Base-by-base conservation (phyloP, 2,113 vertebrate species). In the Erpornis zantholeuca region DNA sequence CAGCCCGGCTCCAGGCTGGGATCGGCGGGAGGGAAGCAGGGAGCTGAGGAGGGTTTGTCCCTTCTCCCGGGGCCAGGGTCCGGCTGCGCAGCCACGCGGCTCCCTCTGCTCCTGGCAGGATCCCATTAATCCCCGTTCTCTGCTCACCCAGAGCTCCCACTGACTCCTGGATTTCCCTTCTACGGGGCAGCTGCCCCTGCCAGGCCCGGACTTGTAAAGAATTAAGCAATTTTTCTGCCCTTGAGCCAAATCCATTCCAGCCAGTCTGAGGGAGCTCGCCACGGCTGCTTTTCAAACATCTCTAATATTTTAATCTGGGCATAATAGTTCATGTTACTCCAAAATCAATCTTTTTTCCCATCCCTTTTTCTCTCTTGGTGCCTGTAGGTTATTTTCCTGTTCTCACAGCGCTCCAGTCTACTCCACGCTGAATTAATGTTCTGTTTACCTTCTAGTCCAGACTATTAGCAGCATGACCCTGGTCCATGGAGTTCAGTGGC, bases 381-480 rank as follows among this genome's bases (percentile, higher is more conserved):
- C 14, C n/a, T 65, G 11, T 35, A 31, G 45, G 36, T 73, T 70
- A 16, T 86, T 82, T 93, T 59, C 18, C 38, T 0, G 0, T 61
- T 61, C n/a, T 70, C 33, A 35, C 45, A 64, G 35, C 72, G 52
- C 11, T 78, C 27, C 40, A 31, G 27, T 63, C 56, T 90, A 42
- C 66, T 89, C 49, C 21, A 22, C 70, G 60, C 33, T 81, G 82
- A 89, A 94, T 75, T 87, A 90, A 70, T 42, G 31, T 31, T 93
- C 65, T 94, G 11, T 85, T 95, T 86, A 86, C 61, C 35, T 83
- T 86, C 60, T 75, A 59, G 23, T 69, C 54, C 47, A 87, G 82
- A 68, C 56, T 88, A 44, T 52, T 72, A 91, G 78, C 79, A 91
- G 50, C 52, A 11, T 75, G 71, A 87, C 64, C 44, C 45, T 65